Percentiles rank a stretch among this genome's conserved stretches.
These are phyloP conservation scores for Heteromurus nitidus DNA, from an alignment of 2,888 invertebrate genomes.

Conservation along the genomic window DNA sequence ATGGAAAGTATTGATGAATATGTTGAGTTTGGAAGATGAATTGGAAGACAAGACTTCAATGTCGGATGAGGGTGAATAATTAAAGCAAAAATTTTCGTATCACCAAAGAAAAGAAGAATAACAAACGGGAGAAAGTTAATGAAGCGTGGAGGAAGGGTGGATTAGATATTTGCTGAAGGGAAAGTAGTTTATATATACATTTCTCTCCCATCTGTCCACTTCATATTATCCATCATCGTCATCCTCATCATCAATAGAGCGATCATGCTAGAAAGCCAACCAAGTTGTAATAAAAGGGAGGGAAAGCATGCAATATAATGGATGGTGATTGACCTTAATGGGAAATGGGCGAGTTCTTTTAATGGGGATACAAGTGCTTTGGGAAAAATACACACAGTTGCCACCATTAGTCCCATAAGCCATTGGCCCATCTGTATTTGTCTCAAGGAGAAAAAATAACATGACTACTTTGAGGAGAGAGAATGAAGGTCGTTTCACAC, in stretches of 20 bases:
- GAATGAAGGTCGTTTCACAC: no score
- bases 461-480: neutral
- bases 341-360: neutral
- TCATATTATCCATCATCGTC: slow-evolving; percentile 1
- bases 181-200: neutral
- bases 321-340: slow-evolving; percentile 6
- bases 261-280: neutral
- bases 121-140: neutral
- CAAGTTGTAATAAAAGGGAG: neutral
- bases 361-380: neutral
- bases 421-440: no score
- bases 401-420: no score
- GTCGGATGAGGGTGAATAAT: slow-evolving; percentile 7
- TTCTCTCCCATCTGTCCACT: neutral
- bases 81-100: neutral
- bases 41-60: slow-evolving; percentile 17
- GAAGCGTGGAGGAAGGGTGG: neutral
- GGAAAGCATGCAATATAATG: neutral
- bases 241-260: neutral
- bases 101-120: neutral
- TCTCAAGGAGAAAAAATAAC: neutral
- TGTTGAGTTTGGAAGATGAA: slow-evolving; percentile 7
- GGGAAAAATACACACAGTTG: no score
- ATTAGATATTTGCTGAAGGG: no score
- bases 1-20: no score